Evolutionary conservation across 2,113 vertebrate species (phyloP).

Genomic region (Ibidorhyncha struthersii): DNA sequence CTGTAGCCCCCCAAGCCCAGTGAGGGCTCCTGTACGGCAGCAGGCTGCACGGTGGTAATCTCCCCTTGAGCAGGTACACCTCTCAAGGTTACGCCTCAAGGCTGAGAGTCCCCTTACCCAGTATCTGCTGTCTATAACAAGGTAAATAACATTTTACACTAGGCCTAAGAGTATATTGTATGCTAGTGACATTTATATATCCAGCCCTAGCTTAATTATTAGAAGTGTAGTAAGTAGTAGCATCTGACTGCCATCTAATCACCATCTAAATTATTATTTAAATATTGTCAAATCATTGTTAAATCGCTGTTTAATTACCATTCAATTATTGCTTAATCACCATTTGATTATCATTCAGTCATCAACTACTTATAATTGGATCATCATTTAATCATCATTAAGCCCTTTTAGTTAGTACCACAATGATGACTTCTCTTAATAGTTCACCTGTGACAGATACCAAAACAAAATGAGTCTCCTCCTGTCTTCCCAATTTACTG

Average conservation of each 20-base stretch:
- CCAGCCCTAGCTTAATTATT: not conserved
- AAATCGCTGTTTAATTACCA: not conserved
- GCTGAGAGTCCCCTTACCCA: fast-evolving
- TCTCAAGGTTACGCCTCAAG: not conserved
- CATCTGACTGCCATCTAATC: not conserved
- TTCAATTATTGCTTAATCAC: not conserved
- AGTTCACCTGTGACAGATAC: not conserved
- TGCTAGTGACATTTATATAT: not conserved
- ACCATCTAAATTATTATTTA: not conserved
- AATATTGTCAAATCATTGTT: not conserved
- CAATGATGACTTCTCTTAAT: not conserved
- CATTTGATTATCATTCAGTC: not conserved
- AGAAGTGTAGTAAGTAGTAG: not conserved
- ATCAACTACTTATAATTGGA: not conserved
- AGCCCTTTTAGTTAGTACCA: not conserved
- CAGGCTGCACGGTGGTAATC: not conserved
- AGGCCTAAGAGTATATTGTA: not conserved
- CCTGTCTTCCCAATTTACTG: not conserved
- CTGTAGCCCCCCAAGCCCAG: fast-evolving
- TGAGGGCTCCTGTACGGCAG: not conserved
- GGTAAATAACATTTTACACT: not conserved
- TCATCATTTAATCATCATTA: not conserved
- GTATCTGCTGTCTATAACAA: fast-evolving
- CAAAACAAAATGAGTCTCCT: not conserved
- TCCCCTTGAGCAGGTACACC: not conserved